Evolutionary conservation across 2,888 invertebrate species (phyloP), one percentile per base, ranked within the genome.

Genomic region (Gerris lacustris): DNA sequence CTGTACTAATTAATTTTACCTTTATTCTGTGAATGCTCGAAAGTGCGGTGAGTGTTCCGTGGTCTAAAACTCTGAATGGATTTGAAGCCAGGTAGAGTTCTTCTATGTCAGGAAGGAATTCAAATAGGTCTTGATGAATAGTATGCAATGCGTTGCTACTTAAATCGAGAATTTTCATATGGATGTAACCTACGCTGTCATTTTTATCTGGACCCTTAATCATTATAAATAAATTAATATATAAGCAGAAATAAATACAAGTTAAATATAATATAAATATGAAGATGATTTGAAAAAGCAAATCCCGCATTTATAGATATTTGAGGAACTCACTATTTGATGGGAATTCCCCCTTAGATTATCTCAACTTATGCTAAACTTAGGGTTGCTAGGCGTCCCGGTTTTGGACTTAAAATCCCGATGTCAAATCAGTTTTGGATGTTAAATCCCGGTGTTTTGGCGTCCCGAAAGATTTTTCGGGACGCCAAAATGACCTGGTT

Each of bases 81-180:
- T 95, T 95, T n/a, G 86, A 84, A 73, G 86, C 86, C 44, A 95
- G 81, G 76, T 86, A 85, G 67, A 95, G 79, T 15, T 84, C 83
- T 75, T 87, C 86, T 62, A 95, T 78, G 67, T 85, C 83, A 0
- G 86, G 84, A 5, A 88, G 80, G 77, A 94, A 92, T 76, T 89
- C 88, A 78, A 95, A 93, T 2, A 91, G 77, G 77, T 91, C 88
- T 68, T 83, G 83, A 77, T 89, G 79, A n/a, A 93, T 79, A 0
- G 86, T 85, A 76, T 90, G 88, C 0, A 93, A 79, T 43, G 84
- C 82, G 79, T 94, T 94, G 78, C 86, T 79, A 0, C 87, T 87
- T 72, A 94, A 80, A 77, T 87, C 84, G 18, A 92, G 80, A 6
- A 82, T 82, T 66, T 82, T 82, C 78, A 92, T 80, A 55, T 55